Evolutionary conservation across 2,888 invertebrate genomes (phyloP).

Genomic region (Dicyrtomina minuta): DNA sequence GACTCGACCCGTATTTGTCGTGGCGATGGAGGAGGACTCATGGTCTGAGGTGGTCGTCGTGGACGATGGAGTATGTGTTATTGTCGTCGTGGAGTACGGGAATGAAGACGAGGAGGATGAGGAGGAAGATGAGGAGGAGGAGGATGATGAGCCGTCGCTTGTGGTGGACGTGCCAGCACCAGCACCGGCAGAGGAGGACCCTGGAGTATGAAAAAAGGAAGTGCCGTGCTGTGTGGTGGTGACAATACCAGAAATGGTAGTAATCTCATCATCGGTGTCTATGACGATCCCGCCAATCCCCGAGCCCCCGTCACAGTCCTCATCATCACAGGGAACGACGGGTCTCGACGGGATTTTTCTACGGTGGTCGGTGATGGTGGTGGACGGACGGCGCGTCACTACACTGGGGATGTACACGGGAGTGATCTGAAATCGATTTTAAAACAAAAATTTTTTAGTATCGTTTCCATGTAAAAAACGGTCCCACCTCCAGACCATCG

Average conservation of each 20-base stretch:
- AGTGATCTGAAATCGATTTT: conserved; percentile 66
- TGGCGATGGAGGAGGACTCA: conserved; percentile 22
- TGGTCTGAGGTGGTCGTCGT: conserved; percentile 48
- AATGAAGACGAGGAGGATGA: conserved; percentile 38
- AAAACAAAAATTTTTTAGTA: too few relatives aligned
- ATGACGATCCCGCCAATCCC: conserved; percentile 62
- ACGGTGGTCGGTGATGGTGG: conserved; percentile 42
- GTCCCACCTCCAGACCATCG: too few relatives aligned
- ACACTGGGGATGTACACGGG: conserved; percentile 77
- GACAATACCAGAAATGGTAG: conserved; percentile 30
- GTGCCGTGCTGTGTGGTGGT: conserved; percentile 21
- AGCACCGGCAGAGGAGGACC: conserved; percentile 21
- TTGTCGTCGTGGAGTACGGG: conserved; percentile 42
- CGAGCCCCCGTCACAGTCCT: conserved; percentile 66
- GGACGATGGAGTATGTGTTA: conserved; percentile 46
- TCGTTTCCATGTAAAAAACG: too few relatives aligned
- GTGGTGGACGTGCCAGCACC: conserved; percentile 8
- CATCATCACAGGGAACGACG: conserved; percentile 67
- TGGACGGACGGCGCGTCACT: conserved; percentile 71
- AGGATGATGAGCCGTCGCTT: conserved; percentile 4
- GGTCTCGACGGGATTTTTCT: not conserved
- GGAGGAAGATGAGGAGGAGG: conserved; percentile 23
- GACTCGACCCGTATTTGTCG: conserved; percentile 30
- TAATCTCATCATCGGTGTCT: conserved; percentile 61
- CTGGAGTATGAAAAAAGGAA: conserved; percentile 1